Evolutionary conservation across 1,140 invertebrate genomes (phyloP), one percentile per base, ranked within the genome.

Genomic region (Battus philenor): DNA sequence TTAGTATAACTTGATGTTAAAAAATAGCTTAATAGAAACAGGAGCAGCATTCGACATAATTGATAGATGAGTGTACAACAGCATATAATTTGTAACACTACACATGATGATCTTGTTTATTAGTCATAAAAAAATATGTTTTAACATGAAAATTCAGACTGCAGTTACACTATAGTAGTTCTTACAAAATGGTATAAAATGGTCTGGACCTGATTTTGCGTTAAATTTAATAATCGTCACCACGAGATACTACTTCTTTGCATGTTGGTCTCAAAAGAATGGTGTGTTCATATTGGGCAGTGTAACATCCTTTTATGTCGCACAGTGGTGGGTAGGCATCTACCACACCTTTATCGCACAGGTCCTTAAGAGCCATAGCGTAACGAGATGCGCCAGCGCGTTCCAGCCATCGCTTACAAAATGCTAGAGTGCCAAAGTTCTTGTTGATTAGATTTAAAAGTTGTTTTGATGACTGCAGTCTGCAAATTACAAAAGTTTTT

Each of bases 201-300:
- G n/a, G n/a, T 18, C 24, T 36, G 33, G 9, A 36, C 6, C n/a
- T 6, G n/a, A n/a, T n/a, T n/a, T n/a, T n/a, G n/a, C n/a, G n/a
- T n/a, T n/a, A 1, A 11, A n/a, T 22, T 44, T 77, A 99, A 82
- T 99, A 99, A 83, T 99, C 98, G 45, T 95, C 93, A 36, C 98
- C 98, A 47, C 97, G 91, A 7, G 96, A 98, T 12, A 99, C 92
- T 2, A 99, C 92, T 88, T 99, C 98, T 86, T 99, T 99, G 88
- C 97, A 99, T 0, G 98, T 99, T 7, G 98, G 98, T 66, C 98
- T 89, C 31, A 99, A 88, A 31, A 99, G 91, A 65, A 99, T 96
- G 0, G 98, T 99, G 84, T 99, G 98, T 81, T 99, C 98, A 80
- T 96, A 99, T 85, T 99, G 98, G 32, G 98, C 98, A 0, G 98